phyloP scores from a whole-genome alignment of 2,797 vertebrate genomes.

The Emydoidea blandingii region DNA sequence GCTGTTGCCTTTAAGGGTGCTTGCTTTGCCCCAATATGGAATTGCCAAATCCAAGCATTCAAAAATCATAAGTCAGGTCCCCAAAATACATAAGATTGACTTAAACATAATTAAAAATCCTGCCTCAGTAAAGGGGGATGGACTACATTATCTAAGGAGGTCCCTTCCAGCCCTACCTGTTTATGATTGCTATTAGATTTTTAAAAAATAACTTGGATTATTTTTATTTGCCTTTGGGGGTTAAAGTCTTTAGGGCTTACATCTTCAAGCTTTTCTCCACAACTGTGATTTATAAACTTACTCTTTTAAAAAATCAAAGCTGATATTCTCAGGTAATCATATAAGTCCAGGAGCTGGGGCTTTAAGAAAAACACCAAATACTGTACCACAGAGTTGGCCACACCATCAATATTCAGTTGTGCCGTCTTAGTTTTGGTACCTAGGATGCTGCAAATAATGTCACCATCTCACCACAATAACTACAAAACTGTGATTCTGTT shows the following conservation, averaged over 20 bases:
- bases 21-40: not conserved
- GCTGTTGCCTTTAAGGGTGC: not conserved
- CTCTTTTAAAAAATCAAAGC: not conserved
- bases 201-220: not conserved
- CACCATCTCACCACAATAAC: not conserved
- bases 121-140: too few relatives aligned
- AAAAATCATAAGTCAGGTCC: not conserved
- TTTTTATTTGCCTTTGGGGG: too few relatives aligned
- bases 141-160: too few relatives aligned
- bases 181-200: too few relatives aligned
- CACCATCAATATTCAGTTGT: not conserved
- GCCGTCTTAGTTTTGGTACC: not conserved
- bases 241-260: accelerated
- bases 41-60: not conserved
- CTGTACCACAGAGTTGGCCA: not conserved
- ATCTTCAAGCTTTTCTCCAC: not conserved
- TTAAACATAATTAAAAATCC: not conserved
- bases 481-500: not conserved
- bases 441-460: not conserved
- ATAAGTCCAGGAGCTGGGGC: not conserved
- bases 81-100: not conserved
- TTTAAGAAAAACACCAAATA: not conserved
- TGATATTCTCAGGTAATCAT: not conserved
- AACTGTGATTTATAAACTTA: accelerated
- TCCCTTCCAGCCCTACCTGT: too few relatives aligned